Evolutionary conservation across 1,140 invertebrate genomes (phyloP).

Genomic region (Onthophagus taurus): DNA sequence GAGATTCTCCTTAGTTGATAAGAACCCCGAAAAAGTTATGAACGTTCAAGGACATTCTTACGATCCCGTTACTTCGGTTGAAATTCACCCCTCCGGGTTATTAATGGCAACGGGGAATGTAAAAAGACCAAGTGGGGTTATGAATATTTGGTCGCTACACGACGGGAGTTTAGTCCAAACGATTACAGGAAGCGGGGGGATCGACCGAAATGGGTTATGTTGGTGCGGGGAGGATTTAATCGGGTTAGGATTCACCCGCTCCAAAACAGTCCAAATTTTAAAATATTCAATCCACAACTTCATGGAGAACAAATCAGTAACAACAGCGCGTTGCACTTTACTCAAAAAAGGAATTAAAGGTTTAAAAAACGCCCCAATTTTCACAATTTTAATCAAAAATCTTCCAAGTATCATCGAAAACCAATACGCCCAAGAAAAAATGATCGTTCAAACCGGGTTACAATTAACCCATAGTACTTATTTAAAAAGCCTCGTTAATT

Average conservation of each 20-base stretch:
- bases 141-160: conserved; percentile 56
- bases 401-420: conserved; percentile 44
- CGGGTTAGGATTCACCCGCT: conserved; percentile 44
- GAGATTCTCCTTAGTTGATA: conserved; percentile 38
- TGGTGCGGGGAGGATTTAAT: conserved; percentile 43
- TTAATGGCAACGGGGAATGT: conserved; percentile 45
- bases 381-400: conserved; percentile 43
- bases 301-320: conserved; percentile 40
- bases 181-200: conserved; percentile 44
- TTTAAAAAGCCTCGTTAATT: conserved; percentile 48
- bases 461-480: conserved; percentile 52
- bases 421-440: conserved; percentile 51
- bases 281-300: conserved; percentile 40
- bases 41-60: conserved; percentile 46
- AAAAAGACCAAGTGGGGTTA: conserved; percentile 44
- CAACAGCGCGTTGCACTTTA: conserved; percentile 42
- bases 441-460: conserved; percentile 45
- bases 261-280: conserved; percentile 45
- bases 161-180: conserved; percentile 51
- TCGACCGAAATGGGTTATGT: conserved; percentile 38
- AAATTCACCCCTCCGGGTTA: conserved; percentile 43
- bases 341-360: conserved; percentile 45
- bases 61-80: conserved; percentile 43
- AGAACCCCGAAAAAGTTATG: conserved; percentile 33
- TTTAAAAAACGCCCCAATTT: conserved; percentile 47